A percentile compares a stretch with the other conserved stretches of the same genome.
phyloP scores from a whole-genome alignment of 2,113 vertebrate genomes.

The Diadophis punctatus region DNA sequence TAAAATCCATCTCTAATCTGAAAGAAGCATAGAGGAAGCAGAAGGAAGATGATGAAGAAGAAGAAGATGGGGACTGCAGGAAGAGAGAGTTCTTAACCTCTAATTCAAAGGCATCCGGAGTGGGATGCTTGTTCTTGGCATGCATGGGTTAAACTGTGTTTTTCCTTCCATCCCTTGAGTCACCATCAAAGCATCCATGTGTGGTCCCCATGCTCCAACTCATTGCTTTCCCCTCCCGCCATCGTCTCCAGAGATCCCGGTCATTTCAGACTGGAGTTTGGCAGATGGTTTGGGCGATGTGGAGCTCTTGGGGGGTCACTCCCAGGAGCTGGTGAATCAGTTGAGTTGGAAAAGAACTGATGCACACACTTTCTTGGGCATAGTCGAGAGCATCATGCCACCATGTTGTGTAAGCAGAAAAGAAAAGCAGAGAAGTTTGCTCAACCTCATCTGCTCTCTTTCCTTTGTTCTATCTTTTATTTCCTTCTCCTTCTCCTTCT shows the following conservation, averaged over 20 bases:
- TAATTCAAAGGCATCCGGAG: rapidly evolving
- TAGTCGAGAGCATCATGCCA: not conserved
- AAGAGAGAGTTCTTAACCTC: not conserved
- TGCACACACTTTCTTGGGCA: not conserved
- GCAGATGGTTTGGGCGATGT: constrained; percentile 58
- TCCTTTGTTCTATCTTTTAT: not conserved
- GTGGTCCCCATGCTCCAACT: not conserved
- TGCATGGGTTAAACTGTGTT: not conserved
- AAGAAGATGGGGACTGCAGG: too few relatives aligned
- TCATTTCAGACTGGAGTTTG: constrained; percentile 36
- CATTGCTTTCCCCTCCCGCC: constrained; percentile 33
- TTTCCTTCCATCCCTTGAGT: not conserved
- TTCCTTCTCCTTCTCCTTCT: not conserved
- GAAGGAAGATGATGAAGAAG: not conserved
- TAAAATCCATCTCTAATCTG: not conserved
- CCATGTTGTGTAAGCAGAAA: not conserved
- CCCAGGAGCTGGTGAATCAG: constrained; percentile 39
- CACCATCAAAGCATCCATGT: constrained; percentile 54
- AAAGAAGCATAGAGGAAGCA: too few relatives aligned
- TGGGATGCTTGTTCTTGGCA: not conserved
- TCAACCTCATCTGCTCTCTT: not conserved
- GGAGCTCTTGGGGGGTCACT: constrained; percentile 22
- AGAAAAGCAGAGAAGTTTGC: not conserved
- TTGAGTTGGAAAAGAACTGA: constrained; percentile 23
- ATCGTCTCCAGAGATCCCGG: constrained; percentile 62